Conservation (phyloP, 2,113 vertebrate genomes). For the Colossoma macropomum region DNA sequence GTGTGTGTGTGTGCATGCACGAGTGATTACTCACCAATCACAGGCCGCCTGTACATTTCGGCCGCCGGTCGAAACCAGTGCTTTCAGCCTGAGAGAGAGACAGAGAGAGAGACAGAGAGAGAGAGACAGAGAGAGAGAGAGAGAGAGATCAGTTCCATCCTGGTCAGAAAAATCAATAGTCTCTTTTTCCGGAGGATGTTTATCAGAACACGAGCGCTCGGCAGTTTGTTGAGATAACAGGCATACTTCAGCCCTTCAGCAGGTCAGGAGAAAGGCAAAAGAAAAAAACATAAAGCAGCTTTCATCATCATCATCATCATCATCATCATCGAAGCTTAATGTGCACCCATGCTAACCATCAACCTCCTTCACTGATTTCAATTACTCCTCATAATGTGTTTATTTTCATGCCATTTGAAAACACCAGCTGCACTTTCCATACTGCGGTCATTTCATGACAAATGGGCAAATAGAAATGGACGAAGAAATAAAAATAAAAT, state of each 20-base stretch:
- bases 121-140: slow-evolving; percentile 32
- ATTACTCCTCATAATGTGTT: not conserved
- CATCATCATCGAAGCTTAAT: not conserved
- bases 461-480: too few species aligned
- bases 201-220: slow-evolving; percentile 54
- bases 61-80: slow-evolving; percentile 93
- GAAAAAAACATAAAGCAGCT: not conserved
- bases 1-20: slow-evolving; percentile 19
- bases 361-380: not conserved
- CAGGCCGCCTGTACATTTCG: slow-evolving; percentile 97
- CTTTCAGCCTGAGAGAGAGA: slow-evolving; percentile 85
- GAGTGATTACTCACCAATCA: slow-evolving; percentile 90
- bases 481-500: too few species aligned
- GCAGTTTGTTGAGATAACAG: slow-evolving; percentile 46
- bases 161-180: slow-evolving; percentile 71
- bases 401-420: too few species aligned
- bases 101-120: slow-evolving; percentile 40
- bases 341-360: not conserved
- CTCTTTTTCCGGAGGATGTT: slow-evolving; percentile 64
- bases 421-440: too few species aligned
- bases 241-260: slow-evolving; percentile 9
- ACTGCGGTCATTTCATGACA: too few species aligned
- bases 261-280: slow-evolving; percentile 1
- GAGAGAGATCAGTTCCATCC: slow-evolving; percentile 60
- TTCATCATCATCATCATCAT: not conserved